A percentile compares a stretch with the other conserved stretches of the same genome.
phyloP scores from a whole-genome alignment of 2,797 vertebrate species.

The Pitangus sulphuratus region DNA sequence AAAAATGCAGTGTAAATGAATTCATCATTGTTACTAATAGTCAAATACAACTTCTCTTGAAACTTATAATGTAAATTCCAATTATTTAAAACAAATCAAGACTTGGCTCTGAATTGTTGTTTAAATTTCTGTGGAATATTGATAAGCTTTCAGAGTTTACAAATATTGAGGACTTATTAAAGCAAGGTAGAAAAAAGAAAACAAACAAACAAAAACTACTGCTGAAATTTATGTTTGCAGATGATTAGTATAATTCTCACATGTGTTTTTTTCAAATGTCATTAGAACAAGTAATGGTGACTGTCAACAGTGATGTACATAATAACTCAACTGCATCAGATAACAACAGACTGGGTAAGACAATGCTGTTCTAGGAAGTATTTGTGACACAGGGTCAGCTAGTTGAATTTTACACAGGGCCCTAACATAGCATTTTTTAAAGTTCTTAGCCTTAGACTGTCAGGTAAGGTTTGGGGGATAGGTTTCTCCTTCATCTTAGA shows the following conservation, averaged over 20 bases:
- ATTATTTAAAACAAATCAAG: neutral
- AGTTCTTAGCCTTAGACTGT: rapidly evolving
- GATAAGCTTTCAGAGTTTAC: neutral
- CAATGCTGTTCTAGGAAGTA: conserved; percentile 6
- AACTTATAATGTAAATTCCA: neutral
- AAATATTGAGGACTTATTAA: neutral
- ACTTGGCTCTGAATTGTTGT: neutral
- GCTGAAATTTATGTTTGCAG: neutral
- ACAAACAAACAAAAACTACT: neutral
- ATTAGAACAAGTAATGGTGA: conserved; percentile 65
- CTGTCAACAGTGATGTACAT: conserved; percentile 59
- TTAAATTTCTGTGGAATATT: neutral
- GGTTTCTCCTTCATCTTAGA: neutral
- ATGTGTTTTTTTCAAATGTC: conserved; percentile 46
- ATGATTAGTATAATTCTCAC: conserved; percentile 8
- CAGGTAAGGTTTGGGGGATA: neutral
- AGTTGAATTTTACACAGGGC: neutral
- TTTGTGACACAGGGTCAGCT: neutral
- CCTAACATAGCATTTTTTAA: neutral
- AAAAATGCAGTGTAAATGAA: conserved; percentile 16
- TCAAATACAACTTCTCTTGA: neutral
- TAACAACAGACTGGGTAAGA: conserved; percentile 64
- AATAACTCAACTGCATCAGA: conserved; percentile 60
- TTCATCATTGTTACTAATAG: neutral
- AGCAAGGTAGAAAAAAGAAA: neutral